Evolutionary conservation across 2,113 vertebrate genomes (phyloP).

Genomic region (Ranitomeya variabilis): DNA sequence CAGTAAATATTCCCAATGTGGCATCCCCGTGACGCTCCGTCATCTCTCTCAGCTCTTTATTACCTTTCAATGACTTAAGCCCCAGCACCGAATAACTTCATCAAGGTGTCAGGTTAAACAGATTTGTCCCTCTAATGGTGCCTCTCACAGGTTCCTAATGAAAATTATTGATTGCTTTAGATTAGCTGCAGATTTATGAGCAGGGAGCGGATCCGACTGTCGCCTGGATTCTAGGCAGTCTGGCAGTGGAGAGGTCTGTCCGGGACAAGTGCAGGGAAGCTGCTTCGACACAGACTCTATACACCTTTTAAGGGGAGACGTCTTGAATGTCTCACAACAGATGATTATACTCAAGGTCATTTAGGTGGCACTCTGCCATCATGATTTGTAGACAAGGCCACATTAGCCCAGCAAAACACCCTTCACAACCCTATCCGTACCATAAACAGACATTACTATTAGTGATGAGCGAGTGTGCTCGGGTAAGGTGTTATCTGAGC

Average conservation of each 20-base stretch:
- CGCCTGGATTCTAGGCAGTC: slow-evolving; percentile 77
- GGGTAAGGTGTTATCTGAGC: too few relatives aligned
- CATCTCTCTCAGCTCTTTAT: slow-evolving; percentile 78
- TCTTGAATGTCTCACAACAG: slow-evolving; percentile 7
- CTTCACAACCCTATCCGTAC: neutral
- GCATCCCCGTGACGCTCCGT: slow-evolving; percentile 59
- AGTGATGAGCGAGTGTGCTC: too few relatives aligned
- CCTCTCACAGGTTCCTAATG: slow-evolving; percentile 83
- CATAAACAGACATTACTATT: neutral
- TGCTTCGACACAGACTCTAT: slow-evolving; percentile 60
- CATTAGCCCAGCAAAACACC: neutral
- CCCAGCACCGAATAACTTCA: slow-evolving; percentile 83
- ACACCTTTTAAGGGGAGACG: slow-evolving; percentile 7
- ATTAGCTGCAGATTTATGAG: slow-evolving; percentile 87
- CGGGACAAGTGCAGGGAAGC: slow-evolving; percentile 70
- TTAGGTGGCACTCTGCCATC: neutral
- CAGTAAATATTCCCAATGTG: slow-evolving; percentile 60
- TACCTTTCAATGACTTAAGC: slow-evolving; percentile 80
- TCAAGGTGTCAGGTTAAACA: slow-evolving; percentile 86
- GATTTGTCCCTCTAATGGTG: slow-evolving; percentile 82
- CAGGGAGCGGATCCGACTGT: slow-evolving; percentile 77
- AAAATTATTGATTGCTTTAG: slow-evolving; percentile 85
- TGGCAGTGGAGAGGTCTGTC: slow-evolving; percentile 68
- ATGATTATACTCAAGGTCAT: slow-evolving; percentile 2
- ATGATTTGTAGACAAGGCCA: neutral